A percentile compares a stretch with the other conserved stretches of the same genome.
Evolutionary conservation across 2,113 vertebrate genomes (phyloP).

Genomic region (Leucopsar rothschildi): DNA sequence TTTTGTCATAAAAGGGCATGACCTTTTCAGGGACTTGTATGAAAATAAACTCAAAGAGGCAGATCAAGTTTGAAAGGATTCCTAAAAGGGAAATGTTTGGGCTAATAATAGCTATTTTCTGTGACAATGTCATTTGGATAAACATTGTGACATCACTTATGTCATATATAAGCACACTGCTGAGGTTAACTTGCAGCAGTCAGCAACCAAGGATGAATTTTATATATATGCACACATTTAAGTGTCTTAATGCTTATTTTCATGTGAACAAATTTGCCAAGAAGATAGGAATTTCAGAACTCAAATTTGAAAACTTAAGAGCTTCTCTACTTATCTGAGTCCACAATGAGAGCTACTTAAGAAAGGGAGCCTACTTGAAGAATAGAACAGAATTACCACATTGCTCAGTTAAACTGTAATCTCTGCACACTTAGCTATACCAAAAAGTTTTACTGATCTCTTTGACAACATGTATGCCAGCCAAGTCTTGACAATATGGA

Average conservation of each 20-base stretch:
- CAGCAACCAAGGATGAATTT: background rate
- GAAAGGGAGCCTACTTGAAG: background rate
- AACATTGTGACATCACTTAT: background rate
- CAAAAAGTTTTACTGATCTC: background rate
- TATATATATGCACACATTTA: background rate
- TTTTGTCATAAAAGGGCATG: background rate
- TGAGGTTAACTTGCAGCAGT: background rate
- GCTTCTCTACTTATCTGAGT: background rate
- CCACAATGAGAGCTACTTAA: background rate
- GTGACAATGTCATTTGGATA: background rate
- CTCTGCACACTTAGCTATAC: background rate
- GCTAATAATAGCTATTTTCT: constrained; percentile 13
- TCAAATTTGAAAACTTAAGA: background rate
- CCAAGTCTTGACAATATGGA: background rate
- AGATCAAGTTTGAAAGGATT: background rate
- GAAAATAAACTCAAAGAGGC: background rate
- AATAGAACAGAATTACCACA: background rate
- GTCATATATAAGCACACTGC: background rate
- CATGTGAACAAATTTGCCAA: background rate
- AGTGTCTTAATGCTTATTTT: background rate
- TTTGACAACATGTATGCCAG: background rate
- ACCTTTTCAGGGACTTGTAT: background rate
- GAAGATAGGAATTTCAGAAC: background rate
- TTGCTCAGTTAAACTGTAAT: background rate
- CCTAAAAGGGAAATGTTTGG: background rate